Percentiles rank a stretch among this genome's conserved stretches.
Conservation (phyloP, 2,113 vertebrate genomes). For the Thryonomys swinderianus region DNA sequence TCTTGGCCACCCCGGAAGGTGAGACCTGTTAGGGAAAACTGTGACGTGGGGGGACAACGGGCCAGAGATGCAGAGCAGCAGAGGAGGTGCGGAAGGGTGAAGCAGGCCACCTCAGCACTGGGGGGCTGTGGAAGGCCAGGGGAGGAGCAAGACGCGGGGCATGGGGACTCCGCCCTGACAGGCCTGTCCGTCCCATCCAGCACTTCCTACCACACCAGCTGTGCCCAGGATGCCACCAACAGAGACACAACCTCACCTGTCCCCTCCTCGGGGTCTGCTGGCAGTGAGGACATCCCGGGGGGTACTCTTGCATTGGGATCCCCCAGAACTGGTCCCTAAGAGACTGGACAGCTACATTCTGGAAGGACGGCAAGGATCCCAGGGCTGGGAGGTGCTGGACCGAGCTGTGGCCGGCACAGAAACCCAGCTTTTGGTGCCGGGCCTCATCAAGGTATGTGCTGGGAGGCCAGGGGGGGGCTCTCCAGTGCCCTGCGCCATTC, state of each 20-base stretch:
- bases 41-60: neutral
- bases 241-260: conserved; percentile 81
- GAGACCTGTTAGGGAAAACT: neutral
- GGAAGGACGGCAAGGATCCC: conserved; percentile 90
- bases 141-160: neutral
- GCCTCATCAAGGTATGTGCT: conserved; percentile 91
- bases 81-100: neutral
- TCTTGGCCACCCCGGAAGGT: conserved; percentile 92
- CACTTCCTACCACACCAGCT: conserved; percentile 89
- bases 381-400: conserved; percentile 92
- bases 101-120: neutral
- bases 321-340: conserved; percentile 86
- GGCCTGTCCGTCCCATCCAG: conserved; percentile 49
- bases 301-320: conserved; percentile 91
- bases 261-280: conserved; percentile 90
- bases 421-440: conserved; percentile 92
- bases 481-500: neutral
- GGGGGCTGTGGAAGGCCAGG: neutral
- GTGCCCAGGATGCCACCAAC: conserved; percentile 82
- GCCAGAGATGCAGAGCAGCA: neutral
- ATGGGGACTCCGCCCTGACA: neutral
- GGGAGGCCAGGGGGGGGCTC: neutral
- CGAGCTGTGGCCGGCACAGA: conserved; percentile 88
- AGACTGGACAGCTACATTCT: conserved; percentile 91
- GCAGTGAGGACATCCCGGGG: conserved; percentile 90